These are phyloP conservation scores for Eubasilissa splendida DNA, from an alignment of 2,888 invertebrate species.

Conservation along the genomic window DNA sequence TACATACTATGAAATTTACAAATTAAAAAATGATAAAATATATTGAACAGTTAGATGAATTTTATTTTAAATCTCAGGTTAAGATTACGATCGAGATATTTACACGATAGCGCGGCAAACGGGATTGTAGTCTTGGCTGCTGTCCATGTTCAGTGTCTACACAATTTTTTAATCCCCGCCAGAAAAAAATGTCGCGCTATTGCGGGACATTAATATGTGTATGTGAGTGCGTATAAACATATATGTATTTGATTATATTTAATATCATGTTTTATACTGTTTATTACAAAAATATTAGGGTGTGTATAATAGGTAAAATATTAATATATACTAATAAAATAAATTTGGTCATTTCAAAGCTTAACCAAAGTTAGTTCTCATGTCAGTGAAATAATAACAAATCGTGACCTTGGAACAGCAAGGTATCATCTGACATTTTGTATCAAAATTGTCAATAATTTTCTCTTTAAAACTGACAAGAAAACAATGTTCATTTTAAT, in stretches of 20 bases:
- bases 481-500: too few species aligned
- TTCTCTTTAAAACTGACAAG: too few species aligned
- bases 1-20: too few species aligned
- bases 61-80: background rate
- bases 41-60: constrained; percentile 3
- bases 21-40: too few species aligned
- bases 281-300: constrained; percentile 56
- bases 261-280: constrained; percentile 57
- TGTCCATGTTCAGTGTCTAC: background rate
- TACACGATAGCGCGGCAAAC: too few species aligned
- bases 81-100: too few species aligned
- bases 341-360: constrained; percentile 26
- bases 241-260: constrained; percentile 50
- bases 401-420: too few species aligned
- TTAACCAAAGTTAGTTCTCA: too few species aligned
- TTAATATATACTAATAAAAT: constrained; percentile 26
- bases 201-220: constrained; percentile 45
- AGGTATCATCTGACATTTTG: too few species aligned
- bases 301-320: constrained; percentile 51
- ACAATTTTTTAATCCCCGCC: constrained; percentile 15
- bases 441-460: too few species aligned
- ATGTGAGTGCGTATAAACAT: constrained; percentile 35
- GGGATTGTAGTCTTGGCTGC: too few species aligned
- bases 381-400: too few species aligned
- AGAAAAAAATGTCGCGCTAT: constrained; percentile 17